Percentiles rank a stretch among this genome's conserved stretches.
phyloP scores from a whole-genome alignment of 2,113 vertebrate species.

The Catharus minimus region DNA sequence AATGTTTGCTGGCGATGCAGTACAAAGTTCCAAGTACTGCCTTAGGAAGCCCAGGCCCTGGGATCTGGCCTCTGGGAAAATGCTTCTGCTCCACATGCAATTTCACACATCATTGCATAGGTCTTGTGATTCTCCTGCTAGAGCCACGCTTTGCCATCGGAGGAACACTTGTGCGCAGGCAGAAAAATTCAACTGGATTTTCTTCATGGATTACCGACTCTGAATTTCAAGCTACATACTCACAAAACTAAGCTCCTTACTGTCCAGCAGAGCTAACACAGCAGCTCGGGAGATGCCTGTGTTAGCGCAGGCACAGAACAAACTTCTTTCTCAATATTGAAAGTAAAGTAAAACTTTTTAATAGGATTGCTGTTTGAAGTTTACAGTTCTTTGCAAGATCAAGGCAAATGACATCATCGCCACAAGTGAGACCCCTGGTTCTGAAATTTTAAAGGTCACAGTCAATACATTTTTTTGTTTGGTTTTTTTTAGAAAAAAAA shows the following conservation, averaged over 20 bases:
- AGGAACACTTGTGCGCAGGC: not conserved
- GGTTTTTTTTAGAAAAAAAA: not conserved
- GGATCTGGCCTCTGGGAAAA: constrained; percentile 21
- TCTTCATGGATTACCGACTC: not conserved
- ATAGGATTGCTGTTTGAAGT: constrained; percentile 58
- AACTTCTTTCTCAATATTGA: constrained; percentile 23
- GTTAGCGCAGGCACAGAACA: not conserved
- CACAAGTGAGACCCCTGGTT: constrained; percentile 24
- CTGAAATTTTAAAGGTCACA: constrained; percentile 51
- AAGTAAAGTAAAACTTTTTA: constrained; percentile 51
- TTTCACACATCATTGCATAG: constrained; percentile 10
- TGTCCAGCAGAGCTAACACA: not conserved
- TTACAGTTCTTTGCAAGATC: constrained; percentile 29
- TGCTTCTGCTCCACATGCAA: constrained; percentile 19
- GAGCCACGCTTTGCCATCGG: not conserved
- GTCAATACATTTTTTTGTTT: not conserved
- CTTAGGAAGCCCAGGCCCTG: not conserved
- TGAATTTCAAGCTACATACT: constrained; percentile 32
- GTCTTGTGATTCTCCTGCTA: constrained; percentile 20
- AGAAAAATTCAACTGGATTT: constrained; percentile 31
- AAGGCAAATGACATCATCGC: constrained; percentile 56
- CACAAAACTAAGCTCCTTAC: constrained; percentile 11
- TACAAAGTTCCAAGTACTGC: not conserved
- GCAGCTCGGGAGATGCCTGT: not conserved
- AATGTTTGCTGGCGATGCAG: not conserved